Conservation (phyloP, 2,113 vertebrate species). For the Sprattus sprattus region DNA sequence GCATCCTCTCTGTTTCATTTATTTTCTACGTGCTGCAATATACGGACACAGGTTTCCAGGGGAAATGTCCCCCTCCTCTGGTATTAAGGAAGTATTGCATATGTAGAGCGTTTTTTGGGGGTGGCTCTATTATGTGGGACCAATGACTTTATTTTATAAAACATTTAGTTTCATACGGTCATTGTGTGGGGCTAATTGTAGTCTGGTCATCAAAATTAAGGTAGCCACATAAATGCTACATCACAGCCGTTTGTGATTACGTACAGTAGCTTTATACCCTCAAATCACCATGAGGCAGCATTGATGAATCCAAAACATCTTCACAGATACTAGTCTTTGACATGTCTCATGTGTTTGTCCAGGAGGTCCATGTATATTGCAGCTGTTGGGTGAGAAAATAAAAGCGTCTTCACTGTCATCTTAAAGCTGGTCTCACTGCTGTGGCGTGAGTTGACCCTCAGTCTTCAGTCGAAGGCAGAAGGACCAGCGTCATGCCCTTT, state of each 20-base stretch:
- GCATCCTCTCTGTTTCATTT: constrained; percentile 48
- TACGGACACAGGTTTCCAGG: constrained; percentile 28
- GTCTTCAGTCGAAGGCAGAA: not conserved
- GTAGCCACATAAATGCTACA: not conserved
- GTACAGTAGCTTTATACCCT: not conserved
- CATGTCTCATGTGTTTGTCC: not conserved
- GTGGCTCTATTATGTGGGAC: too few species aligned
- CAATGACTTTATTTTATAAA: too few species aligned
- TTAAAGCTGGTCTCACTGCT: constrained; percentile 13
- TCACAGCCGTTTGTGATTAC: not conserved
- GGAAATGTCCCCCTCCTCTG: constrained; percentile 15
- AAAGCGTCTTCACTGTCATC: constrained; percentile 43
- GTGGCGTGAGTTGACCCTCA: constrained; percentile 1
- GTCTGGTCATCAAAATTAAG: not conserved
- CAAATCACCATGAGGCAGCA: not conserved
- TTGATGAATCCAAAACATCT: not conserved
- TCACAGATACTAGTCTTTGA: not conserved
- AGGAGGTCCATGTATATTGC: constrained; percentile 56
- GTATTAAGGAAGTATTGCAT: not conserved
- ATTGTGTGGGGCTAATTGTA: not conserved
- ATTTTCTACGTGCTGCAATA: constrained; percentile 71
- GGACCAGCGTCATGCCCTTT: not conserved
- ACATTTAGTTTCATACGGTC: too few species aligned
- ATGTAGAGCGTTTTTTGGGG: not conserved
- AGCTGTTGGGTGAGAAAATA: constrained; percentile 61